phyloP scores from a whole-genome alignment of 2,797 vertebrate genomes.

The Hoplostethus mediterraneus region DNA sequence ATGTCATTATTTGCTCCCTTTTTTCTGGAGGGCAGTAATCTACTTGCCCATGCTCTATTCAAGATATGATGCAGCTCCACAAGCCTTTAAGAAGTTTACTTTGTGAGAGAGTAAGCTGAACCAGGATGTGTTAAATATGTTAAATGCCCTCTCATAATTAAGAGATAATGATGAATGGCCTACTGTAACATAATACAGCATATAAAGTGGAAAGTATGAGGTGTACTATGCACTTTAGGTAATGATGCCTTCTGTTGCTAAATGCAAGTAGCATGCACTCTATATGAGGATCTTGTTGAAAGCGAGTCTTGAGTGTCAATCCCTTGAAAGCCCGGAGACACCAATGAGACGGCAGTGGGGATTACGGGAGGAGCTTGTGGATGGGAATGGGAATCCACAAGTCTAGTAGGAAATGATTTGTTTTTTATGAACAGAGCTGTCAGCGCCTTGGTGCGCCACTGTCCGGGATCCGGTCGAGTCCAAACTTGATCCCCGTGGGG shows the following conservation, averaged over 20 bases:
- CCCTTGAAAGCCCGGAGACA: conserved; percentile 43
- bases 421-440: conserved; percentile 75
- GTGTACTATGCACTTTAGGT: conserved; percentile 22
- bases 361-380: conserved; percentile 22
- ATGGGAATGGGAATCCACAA: conserved; percentile 43
- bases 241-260: conserved; percentile 9
- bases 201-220: conserved; percentile 20
- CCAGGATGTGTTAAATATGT: background rate
- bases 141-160: background rate
- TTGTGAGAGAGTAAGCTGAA: conserved; percentile 56
- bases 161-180: no score
- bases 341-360: conserved; percentile 18
- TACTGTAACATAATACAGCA: conserved; percentile 24
- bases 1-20: conserved; percentile 40
- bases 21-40: conserved; percentile 27
- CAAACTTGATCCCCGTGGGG: conserved; percentile 85
- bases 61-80: conserved; percentile 39
- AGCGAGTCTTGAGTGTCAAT: conserved; percentile 40
- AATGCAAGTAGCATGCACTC: background rate
- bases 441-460: conserved; percentile 65
- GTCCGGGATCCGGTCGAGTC: conserved; percentile 82
- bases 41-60: conserved; percentile 37
- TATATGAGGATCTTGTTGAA: conserved; percentile 16
- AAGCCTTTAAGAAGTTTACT: conserved; percentile 53
- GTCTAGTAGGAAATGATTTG: conserved; percentile 66